Conservation (phyloP, 2,888 invertebrate genomes). For the Aleiodes leptofemur region DNA sequence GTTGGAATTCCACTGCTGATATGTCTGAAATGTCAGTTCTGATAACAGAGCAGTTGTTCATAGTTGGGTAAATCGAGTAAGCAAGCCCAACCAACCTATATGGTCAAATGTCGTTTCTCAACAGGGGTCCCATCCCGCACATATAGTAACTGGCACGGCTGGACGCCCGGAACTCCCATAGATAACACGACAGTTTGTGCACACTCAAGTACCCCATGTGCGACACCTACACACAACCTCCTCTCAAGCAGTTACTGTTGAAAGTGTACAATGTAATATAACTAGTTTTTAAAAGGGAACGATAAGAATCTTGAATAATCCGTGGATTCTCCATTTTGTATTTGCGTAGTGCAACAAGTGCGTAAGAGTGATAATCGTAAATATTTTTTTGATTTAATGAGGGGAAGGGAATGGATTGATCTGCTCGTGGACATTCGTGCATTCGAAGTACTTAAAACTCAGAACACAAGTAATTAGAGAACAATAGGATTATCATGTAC, state of each 20-base stretch:
- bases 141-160: slow-evolving; percentile 35
- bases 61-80: slow-evolving; percentile 33
- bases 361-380: too few species aligned
- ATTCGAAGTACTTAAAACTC: too few species aligned
- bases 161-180: slow-evolving; percentile 36
- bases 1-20: slow-evolving; percentile 20
- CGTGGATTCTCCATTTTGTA: too few species aligned
- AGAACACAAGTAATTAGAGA: too few species aligned
- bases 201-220: slow-evolving; percentile 29
- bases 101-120: slow-evolving; percentile 36
- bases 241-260: slow-evolving; percentile 8
- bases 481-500: not conserved
- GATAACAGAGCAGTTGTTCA: slow-evolving; percentile 34
- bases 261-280: too few species aligned
- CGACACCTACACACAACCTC: slow-evolving; percentile 25
- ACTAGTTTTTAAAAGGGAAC: too few species aligned
- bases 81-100: slow-evolving; percentile 16
- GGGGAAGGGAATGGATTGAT: too few species aligned
- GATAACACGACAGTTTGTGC: slow-evolving; percentile 33
- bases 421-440: too few species aligned
- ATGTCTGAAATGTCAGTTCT: slow-evolving; percentile 23
- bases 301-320: too few species aligned
- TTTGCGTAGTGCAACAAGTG: too few species aligned
- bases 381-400: too few species aligned
- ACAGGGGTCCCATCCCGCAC: slow-evolving; percentile 31